These are phyloP conservation scores for Suricata suricatta DNA, from an alignment of 2,113 vertebrate genomes.

Conservation along the genomic window DNA sequence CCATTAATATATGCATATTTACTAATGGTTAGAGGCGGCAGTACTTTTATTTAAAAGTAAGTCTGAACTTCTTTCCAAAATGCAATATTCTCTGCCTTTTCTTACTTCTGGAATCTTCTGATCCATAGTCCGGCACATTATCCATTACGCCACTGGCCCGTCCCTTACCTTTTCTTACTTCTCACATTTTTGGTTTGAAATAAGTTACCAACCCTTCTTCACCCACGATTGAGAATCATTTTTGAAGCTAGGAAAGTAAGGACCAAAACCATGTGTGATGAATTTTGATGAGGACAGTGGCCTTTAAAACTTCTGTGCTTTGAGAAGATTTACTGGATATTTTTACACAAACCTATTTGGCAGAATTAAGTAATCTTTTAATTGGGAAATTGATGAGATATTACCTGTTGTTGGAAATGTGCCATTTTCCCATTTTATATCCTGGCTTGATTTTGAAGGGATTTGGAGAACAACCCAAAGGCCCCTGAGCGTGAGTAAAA, in stretches of 20 bases:
- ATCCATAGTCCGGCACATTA: too few species aligned
- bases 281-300: background rate
- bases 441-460: background rate
- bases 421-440: background rate
- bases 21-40: background rate
- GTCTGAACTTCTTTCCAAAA: background rate
- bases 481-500: background rate
- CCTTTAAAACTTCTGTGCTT: background rate
- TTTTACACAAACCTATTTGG: slow-evolving; percentile 41
- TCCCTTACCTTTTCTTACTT: too few species aligned
- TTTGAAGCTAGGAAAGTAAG: background rate
- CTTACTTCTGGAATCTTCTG: too few species aligned
- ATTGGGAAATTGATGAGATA: slow-evolving; percentile 27
- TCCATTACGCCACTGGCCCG: too few species aligned
- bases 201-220: background rate
- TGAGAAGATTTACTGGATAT: slow-evolving; percentile 6
- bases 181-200: background rate
- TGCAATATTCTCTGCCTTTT: background rate
- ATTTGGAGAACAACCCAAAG: background rate
- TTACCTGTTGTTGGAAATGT: slow-evolving; percentile 15
- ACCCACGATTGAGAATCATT: background rate
- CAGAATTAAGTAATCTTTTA: slow-evolving; percentile 21
- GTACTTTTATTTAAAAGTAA: background rate
- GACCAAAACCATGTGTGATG: background rate
- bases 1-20: background rate